Percentiles rank a stretch among this genome's conserved stretches.
These are phyloP conservation scores for Geotrypetes seraphini DNA, from an alignment of 2,797 vertebrate species.

Conservation along the genomic window DNA sequence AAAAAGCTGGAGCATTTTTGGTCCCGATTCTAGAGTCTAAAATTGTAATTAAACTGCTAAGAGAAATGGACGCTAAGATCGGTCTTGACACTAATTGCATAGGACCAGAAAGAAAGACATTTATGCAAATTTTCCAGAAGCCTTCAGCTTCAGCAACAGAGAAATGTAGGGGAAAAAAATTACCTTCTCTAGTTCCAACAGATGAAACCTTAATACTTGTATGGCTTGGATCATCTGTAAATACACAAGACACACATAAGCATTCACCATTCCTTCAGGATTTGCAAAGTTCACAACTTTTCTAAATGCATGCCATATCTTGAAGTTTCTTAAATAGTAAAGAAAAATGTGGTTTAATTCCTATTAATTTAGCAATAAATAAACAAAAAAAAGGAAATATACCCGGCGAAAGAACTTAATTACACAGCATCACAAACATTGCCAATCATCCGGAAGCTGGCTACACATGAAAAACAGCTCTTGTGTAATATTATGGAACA, in stretches of 20 bases:
- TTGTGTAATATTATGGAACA: too few relatives aligned
- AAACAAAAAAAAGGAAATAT: slow-evolving; percentile 33
- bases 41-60: slow-evolving; percentile 87
- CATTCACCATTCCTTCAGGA: slow-evolving; percentile 34
- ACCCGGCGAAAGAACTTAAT: slow-evolving; percentile 36
- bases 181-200: slow-evolving; percentile 99
- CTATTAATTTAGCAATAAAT: slow-evolving; percentile 53
- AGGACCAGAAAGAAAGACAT: slow-evolving; percentile 81
- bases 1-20: slow-evolving; percentile 63
- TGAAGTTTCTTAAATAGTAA: slow-evolving; percentile 31
- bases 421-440: slow-evolving; percentile 48
- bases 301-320: slow-evolving; percentile 12
- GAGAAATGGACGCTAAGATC: slow-evolving; percentile 84
- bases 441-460: slow-evolving; percentile 17
- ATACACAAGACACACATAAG: slow-evolving; percentile 51
- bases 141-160: slow-evolving; percentile 43
- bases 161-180: slow-evolving; percentile 41
- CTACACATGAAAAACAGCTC: too few relatives aligned
- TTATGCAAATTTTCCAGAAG: slow-evolving; percentile 80
- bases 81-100: slow-evolving; percentile 94
- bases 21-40: slow-evolving; percentile 75
- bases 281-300: slow-evolving; percentile 30
- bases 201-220: slow-evolving; percentile 99
- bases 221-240: slow-evolving; percentile 99
- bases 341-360: slow-evolving; percentile 60